A percentile compares a stretch with the other conserved stretches of the same genome.
These are phyloP conservation scores for Chrysotoxum bicinctum DNA, from an alignment of 2,888 invertebrate genomes.

Conservation along the genomic window DNA sequence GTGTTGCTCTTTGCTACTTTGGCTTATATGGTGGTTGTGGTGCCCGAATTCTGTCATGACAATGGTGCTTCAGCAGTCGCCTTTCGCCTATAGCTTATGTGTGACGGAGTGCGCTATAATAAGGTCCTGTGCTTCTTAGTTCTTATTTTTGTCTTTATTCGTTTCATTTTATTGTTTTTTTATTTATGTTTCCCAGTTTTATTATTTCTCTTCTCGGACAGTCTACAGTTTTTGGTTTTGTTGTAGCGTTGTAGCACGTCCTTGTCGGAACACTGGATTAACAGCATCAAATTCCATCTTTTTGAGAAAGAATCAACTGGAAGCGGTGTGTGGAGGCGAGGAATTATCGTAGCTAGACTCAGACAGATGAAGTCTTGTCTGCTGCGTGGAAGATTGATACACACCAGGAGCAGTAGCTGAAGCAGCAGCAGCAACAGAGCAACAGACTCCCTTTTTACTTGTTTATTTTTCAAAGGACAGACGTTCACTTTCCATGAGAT, in stretches of 20 bases:
- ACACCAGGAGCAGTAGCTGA: not conserved
- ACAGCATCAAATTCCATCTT: conserved; percentile 55
- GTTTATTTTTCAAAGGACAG: not conserved
- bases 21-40: not conserved
- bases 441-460: conserved; percentile 16
- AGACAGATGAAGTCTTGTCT: conserved; percentile 39
- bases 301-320: not conserved
- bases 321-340: not conserved
- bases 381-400: conserved; percentile 63
- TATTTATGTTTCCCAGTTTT: conserved; percentile 5
- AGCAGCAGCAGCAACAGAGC: conserved; percentile 1
- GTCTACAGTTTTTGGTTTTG: conserved; percentile 22
- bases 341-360: conserved; percentile 21
- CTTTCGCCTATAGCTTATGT: conserved; percentile 23
- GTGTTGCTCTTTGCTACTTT: conserved; percentile 16
- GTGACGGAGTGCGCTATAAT: conserved; percentile 52
- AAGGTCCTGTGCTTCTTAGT: conserved; percentile 36
- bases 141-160: conserved; percentile 21
- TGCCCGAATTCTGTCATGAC: conserved; percentile 7
- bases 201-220: conserved; percentile 22
- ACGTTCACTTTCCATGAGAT: conserved; percentile 14
- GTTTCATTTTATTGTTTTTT: conserved; percentile 14
- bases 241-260: conserved; percentile 47
- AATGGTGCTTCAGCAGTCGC: conserved; percentile 3
- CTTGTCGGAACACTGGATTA: conserved; percentile 61